phyloP scores from a whole-genome alignment of 2,113 vertebrate genomes.

The Columba janthina region DNA sequence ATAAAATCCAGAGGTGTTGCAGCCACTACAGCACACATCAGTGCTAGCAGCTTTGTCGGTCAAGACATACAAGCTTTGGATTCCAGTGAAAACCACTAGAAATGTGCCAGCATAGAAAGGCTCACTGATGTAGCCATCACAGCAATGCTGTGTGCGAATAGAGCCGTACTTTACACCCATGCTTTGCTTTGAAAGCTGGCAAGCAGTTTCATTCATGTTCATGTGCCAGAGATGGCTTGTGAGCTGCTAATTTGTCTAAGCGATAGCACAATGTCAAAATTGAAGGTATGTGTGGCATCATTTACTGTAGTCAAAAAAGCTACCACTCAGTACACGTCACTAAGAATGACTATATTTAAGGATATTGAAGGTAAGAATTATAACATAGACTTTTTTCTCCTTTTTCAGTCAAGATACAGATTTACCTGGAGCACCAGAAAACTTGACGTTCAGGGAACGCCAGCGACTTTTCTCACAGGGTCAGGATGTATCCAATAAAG shows the following conservation, averaged over 20 bases:
- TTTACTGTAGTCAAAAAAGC: neutral
- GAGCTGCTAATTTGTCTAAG: neutral
- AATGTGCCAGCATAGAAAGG: neutral
- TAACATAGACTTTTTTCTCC: neutral
- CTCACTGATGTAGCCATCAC: neutral
- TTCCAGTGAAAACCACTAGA: neutral
- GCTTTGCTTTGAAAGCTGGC: neutral
- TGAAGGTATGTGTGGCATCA: neutral
- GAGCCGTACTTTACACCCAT: neutral
- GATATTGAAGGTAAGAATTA: neutral
- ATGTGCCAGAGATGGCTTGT: neutral
- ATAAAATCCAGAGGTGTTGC: neutral
- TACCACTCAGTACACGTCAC: neutral
- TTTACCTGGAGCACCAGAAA: slow-evolving; percentile 88
- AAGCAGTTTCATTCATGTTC: neutral
- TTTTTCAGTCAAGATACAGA: slow-evolving; percentile 85
- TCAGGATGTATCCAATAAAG: slow-evolving; percentile 95
- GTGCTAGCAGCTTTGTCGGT: neutral
- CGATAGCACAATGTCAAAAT: neutral
- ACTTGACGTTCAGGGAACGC: slow-evolving; percentile 93
- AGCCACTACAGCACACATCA: neutral
- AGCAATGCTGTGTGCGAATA: neutral
- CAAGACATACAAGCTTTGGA: neutral
- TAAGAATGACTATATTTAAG: neutral
- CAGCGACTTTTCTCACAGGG: slow-evolving; percentile 98